phyloP scores from a whole-genome alignment of 1,140 invertebrate genomes.

The Cephus cinctus region DNA sequence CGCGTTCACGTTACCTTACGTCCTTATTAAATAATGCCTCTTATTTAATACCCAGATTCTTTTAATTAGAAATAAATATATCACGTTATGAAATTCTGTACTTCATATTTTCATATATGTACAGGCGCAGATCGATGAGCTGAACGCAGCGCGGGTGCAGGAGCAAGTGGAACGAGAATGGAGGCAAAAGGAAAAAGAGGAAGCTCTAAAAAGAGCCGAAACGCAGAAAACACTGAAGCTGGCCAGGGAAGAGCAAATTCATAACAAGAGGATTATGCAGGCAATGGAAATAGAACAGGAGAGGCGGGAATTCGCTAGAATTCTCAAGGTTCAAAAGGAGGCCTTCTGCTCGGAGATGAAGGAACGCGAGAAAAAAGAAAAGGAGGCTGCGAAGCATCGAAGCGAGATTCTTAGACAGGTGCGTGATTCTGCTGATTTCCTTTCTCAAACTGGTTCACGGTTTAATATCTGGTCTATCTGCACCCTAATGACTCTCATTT shows the following conservation, averaged over 20 bases:
- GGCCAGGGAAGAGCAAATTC: constrained; percentile 55
- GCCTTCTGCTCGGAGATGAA: constrained; percentile 46
- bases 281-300: constrained; percentile 64
- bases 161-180: constrained; percentile 61
- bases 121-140: constrained; percentile 55
- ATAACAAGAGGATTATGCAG: constrained; percentile 54
- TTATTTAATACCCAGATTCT: too few species aligned
- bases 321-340: constrained; percentile 50
- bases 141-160: constrained; percentile 56
- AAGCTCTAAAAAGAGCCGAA: constrained; percentile 49
- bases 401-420: constrained; percentile 51
- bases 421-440: too few species aligned
- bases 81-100: too few species aligned
- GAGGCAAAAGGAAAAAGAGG: constrained; percentile 56
- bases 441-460: too few species aligned
- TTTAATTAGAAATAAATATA: too few species aligned
- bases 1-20: too few species aligned
- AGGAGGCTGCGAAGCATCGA: constrained; percentile 32
- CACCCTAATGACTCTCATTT: not conserved
- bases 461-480: too few species aligned
- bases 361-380: constrained; percentile 43
- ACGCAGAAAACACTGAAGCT: constrained; percentile 52
- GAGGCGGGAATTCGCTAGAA: constrained; percentile 60
- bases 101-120: constrained; percentile 10
- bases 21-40: too few species aligned